Conservation (phyloP, 2,113 vertebrate species). For the Eretmochelys imbricata region DNA sequence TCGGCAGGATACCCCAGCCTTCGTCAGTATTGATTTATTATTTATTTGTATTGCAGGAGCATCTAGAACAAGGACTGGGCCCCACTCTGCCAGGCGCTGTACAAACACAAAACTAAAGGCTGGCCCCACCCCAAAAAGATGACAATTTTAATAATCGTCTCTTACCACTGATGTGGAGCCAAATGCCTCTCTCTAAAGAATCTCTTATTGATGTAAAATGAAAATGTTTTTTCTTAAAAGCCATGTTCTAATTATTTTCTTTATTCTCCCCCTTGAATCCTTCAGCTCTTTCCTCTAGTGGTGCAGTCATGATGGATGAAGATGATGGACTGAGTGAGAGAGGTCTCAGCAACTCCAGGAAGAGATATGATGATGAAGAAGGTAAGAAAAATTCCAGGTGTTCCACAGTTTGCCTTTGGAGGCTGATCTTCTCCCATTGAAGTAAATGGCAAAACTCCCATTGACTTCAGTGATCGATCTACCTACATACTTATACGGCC, state of each 20-base stretch:
- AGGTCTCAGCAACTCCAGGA: slow-evolving; percentile 72
- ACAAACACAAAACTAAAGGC: neutral
- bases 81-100: neutral
- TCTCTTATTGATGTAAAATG: neutral
- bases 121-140: neutral
- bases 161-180: neutral
- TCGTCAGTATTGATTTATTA: neutral
- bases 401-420: neutral
- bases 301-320: slow-evolving; percentile 82
- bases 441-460: too few relatives aligned
- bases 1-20: neutral
- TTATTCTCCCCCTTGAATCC: neutral
- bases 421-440: neutral
- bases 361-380: slow-evolving; percentile 87
- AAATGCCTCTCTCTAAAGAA: neutral
- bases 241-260: neutral
- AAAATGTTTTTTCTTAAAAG: neutral
- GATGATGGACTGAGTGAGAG: slow-evolving; percentile 76
- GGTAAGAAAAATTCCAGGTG: slow-evolving; percentile 70
- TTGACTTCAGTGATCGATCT: neutral
- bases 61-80: neutral
- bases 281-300: neutral
- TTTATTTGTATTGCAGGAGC: neutral
- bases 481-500: neutral
- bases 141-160: neutral